Evolutionary conservation across 2,797 vertebrate species (phyloP).

Genomic region (Syngnathus acus): DNA sequence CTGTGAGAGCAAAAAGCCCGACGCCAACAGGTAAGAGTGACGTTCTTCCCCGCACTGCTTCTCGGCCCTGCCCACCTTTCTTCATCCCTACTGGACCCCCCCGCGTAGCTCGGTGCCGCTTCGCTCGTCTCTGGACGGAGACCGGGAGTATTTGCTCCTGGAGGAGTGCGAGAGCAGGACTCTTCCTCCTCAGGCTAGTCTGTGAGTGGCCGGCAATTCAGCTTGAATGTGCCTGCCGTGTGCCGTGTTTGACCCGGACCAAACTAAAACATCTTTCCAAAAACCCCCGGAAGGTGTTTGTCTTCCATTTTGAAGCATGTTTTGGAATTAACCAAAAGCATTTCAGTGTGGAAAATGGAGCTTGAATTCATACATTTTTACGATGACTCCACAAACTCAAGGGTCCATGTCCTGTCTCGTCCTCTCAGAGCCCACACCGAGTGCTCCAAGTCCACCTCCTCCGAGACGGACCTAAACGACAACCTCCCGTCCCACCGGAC

Average conservation of each 20-base stretch:
- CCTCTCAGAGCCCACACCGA: slow-evolving; percentile 76
- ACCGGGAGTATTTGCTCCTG: slow-evolving; percentile 94
- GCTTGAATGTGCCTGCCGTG: slow-evolving; percentile 56
- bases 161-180: slow-evolving; percentile 98
- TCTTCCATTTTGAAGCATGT: background rate
- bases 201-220: slow-evolving; percentile 73
- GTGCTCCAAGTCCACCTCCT: slow-evolving; percentile 84
- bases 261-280: background rate
- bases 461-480: slow-evolving; percentile 97
- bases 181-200: slow-evolving; percentile 68
- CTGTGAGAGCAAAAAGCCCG: slow-evolving; percentile 98
- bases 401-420: slow-evolving; percentile 13
- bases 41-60: slow-evolving; percentile 27
- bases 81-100: slow-evolving; percentile 29
- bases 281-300: background rate
- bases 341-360: background rate
- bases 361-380: no score
- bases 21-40: slow-evolving; percentile 79
- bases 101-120: slow-evolving; percentile 66
- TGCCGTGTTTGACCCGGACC: slow-evolving; percentile 39
- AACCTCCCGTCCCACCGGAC: slow-evolving; percentile 86
- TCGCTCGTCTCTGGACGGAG: slow-evolving; percentile 78
- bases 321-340: slow-evolving; percentile 1
- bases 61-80: slow-evolving; percentile 20
- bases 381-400: background rate